Percentiles rank a stretch among this genome's conserved stretches.
Evolutionary conservation across 2,113 vertebrate genomes (phyloP).

Genomic region (Ceuthmochares aereus): DNA sequence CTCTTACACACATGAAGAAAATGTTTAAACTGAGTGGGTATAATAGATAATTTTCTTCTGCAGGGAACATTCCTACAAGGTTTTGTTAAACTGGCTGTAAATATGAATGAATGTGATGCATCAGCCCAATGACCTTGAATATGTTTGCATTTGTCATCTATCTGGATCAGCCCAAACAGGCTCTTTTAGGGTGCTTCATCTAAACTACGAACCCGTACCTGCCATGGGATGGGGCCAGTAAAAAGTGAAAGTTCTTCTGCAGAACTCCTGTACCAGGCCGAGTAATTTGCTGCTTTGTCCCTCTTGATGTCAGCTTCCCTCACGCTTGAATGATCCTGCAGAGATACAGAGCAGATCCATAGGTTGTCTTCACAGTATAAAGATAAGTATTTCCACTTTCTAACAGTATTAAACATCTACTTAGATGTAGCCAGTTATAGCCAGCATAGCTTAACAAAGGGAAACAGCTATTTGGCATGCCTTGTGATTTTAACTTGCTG

Average conservation of each 20-base stretch:
- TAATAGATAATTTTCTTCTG: neutral
- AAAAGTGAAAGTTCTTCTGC: neutral
- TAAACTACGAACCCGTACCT: neutral
- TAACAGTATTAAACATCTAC: neutral
- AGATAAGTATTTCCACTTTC: neutral
- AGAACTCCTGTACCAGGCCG: rapidly evolving
- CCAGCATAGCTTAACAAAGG: neutral
- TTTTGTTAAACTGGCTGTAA: neutral
- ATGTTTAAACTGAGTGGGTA: neutral
- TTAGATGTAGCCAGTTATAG: neutral
- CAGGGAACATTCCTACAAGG: neutral
- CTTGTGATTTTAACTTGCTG: neutral
- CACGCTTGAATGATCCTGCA: neutral
- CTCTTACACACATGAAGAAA: neutral
- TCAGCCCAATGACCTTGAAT: neutral
- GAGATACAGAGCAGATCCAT: neutral
- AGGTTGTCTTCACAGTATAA: neutral
- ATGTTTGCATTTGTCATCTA: neutral
- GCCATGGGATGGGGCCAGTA: neutral
- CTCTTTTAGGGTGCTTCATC: neutral
- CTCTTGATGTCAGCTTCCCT: neutral
- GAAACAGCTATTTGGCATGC: neutral
- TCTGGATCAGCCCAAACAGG: neutral
- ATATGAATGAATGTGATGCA: neutral
- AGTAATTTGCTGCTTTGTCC: neutral